Evolutionary conservation across 2,797 vertebrate genomes (phyloP).

Genomic region (Mallotus villosus): DNA sequence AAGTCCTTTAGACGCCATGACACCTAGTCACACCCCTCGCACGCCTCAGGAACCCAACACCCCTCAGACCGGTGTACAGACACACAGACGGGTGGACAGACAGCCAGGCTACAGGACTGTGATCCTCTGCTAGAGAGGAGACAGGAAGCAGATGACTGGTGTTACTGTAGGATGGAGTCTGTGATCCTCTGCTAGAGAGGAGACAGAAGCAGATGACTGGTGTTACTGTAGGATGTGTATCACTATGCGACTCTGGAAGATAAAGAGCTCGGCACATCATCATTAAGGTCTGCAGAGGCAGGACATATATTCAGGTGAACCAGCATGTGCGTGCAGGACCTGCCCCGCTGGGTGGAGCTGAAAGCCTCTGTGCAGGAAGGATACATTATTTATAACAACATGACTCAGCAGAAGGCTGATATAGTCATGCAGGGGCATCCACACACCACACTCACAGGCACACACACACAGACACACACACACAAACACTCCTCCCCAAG

Average conservation of each 20-base stretch:
- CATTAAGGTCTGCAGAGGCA: background rate
- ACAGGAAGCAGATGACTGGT: background rate
- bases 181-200: too few relatives aligned
- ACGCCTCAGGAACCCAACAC: too few relatives aligned
- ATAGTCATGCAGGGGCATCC: background rate
- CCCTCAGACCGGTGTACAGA: background rate
- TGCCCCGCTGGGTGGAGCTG: background rate
- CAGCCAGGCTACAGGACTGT: background rate
- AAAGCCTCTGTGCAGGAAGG: background rate
- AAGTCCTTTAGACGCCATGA: conserved; percentile 60
- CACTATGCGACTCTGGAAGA: too few relatives aligned
- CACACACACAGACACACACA: conserved; percentile 1
- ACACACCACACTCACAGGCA: background rate
- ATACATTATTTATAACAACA: conserved; percentile 52
- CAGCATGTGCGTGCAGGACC: background rate
- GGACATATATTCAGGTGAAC: too few relatives aligned
- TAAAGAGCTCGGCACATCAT: background rate
- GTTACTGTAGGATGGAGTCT: background rate
- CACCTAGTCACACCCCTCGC: conserved; percentile 13
- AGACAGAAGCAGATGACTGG: background rate
- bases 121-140: background rate
- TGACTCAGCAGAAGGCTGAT: conserved; percentile 59
- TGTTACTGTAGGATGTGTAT: background rate
- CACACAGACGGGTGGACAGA: conserved; percentile 15
- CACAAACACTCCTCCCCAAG: too few relatives aligned